Conservation (phyloP, 2,888 invertebrate genomes). For the Lampropteryx suffumata region DNA sequence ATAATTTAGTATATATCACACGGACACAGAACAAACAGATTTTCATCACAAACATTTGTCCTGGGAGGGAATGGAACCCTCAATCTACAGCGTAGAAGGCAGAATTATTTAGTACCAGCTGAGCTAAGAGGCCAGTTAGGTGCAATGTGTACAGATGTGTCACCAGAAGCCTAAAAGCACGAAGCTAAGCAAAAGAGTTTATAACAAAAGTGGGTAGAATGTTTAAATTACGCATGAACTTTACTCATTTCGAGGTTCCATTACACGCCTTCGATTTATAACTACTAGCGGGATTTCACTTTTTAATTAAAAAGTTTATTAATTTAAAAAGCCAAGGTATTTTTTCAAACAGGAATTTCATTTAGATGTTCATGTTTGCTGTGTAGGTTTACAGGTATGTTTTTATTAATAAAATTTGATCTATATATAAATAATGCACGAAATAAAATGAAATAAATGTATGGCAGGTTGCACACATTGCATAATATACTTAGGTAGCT, state of each 20-base stretch:
- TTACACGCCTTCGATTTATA: conserved; percentile 17
- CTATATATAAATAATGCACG: too few species aligned
- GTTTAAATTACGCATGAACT: conserved; percentile 38
- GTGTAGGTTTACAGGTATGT: background rate
- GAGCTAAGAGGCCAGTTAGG: too few species aligned
- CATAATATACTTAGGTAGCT: too few species aligned
- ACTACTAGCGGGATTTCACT: conserved; percentile 6
- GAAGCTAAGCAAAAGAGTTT: conserved; percentile 17
- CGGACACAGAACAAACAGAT: too few species aligned
- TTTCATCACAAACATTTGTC: too few species aligned
- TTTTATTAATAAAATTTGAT: too few species aligned
- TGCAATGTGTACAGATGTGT: background rate
- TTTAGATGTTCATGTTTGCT: background rate
- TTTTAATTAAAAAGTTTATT: conserved; percentile 21
- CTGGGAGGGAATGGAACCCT: too few species aligned
- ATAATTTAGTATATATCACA: too few species aligned
- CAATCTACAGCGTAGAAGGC: too few species aligned
- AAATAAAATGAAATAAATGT: too few species aligned
- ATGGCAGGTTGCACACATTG: too few species aligned
- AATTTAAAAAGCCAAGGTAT: conserved; percentile 1
- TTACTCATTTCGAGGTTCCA: conserved; percentile 37
- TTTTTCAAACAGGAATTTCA: background rate
- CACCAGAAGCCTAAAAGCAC: conserved; percentile 3
- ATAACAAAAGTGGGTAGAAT: conserved; percentile 21
- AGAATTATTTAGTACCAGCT: too few species aligned